Conservation (phyloP, 2,797 vertebrate species). For the Sarcophilus harrisii region DNA sequence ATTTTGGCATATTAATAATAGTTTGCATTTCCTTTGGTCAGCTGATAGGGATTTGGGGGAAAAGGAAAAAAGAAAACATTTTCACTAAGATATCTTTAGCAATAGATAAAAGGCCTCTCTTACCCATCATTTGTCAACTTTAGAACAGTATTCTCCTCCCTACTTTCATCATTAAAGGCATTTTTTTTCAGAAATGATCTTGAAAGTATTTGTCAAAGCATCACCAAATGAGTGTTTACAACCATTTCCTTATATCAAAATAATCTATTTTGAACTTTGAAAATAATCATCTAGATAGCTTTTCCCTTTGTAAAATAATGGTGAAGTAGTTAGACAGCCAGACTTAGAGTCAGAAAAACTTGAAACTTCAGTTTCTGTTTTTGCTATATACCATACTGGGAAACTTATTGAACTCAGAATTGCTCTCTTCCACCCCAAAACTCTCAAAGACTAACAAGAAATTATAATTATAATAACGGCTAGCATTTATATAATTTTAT, state of each 20-base stretch:
- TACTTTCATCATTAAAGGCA: slow-evolving; percentile 11
- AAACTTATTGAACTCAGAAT: not conserved
- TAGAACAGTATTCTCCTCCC: not conserved
- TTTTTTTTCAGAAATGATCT: slow-evolving; percentile 80
- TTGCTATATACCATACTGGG: not conserved
- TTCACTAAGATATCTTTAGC: slow-evolving; percentile 47
- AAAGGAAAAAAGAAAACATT: not conserved
- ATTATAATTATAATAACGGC: not conserved
- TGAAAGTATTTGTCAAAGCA: slow-evolving; percentile 66
- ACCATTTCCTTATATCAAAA: not conserved
- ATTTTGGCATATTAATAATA: slow-evolving; percentile 46
- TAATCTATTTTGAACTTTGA: not conserved
- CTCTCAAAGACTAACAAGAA: not conserved
- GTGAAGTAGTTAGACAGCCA: not conserved
- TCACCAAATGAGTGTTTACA: slow-evolving; percentile 50
- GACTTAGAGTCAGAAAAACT: not conserved
- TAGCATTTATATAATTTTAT: not conserved
- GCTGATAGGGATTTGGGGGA: slow-evolving; percentile 34
- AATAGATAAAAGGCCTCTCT: slow-evolving; percentile 52
- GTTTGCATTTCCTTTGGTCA: slow-evolving; percentile 44
- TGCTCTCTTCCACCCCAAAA: not conserved
- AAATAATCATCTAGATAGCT: not conserved
- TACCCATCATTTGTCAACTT: not conserved
- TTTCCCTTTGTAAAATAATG: not conserved
- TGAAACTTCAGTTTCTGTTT: not conserved